Percentiles rank a stretch among this genome's conserved stretches.
Conservation (phyloP, 2,113 vertebrate species). For the Myiopsitta monachus region DNA sequence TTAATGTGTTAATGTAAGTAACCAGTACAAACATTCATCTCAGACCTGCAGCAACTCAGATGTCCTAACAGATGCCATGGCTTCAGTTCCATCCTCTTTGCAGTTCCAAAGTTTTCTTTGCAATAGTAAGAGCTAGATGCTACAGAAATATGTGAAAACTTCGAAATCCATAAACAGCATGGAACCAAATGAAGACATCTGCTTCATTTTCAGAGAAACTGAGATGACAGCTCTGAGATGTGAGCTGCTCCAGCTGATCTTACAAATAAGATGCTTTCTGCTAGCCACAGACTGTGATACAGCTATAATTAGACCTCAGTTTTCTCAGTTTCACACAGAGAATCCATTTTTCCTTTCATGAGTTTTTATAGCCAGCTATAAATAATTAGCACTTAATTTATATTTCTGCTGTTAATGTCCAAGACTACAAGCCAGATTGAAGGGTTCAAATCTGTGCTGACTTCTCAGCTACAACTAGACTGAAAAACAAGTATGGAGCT, state of each 20-base stretch:
- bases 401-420: conserved; percentile 20
- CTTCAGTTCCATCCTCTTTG: not conserved
- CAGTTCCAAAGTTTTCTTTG: not conserved
- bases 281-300: not conserved
- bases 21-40: not conserved
- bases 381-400: conserved; percentile 17
- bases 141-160: conserved; percentile 3
- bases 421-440: not conserved
- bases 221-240: conserved; percentile 50
- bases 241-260: conserved; percentile 38
- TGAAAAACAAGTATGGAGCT: not conserved
- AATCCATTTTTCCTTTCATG: conserved; percentile 16
- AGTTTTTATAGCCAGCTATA: not conserved
- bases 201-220: conserved; percentile 31
- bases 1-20: not conserved
- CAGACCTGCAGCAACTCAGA: not conserved
- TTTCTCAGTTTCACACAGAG: not conserved
- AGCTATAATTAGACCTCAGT: conserved; percentile 32
- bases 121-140: not conserved
- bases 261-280: conserved; percentile 29
- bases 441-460: not conserved
- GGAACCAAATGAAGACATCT: conserved; percentile 37
- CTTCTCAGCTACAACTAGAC: not conserved
- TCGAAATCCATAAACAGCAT: conserved; percentile 12
- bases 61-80: conserved; percentile 4